A percentile compares a stretch with the other conserved stretches of the same genome.
These are phyloP conservation scores for Amphimedon queenslandica DNA, from an alignment of 37 sponge, comb jelly and placozoan genomes.

Conservation along the genomic window DNA sequence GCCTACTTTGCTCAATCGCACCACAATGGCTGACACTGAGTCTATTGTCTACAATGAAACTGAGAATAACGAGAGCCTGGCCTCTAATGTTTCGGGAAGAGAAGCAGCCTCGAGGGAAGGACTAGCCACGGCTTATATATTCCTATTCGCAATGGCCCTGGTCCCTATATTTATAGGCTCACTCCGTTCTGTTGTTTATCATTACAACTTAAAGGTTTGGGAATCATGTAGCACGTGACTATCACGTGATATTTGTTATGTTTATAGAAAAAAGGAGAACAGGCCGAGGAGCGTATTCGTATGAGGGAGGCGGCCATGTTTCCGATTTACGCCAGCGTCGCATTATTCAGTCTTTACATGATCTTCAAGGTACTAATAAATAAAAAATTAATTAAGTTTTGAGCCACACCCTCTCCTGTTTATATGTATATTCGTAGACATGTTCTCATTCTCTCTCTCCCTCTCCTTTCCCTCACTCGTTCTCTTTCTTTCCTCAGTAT, in stretches of 20 bases:
- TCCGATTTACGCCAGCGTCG: conserved; percentile 92
- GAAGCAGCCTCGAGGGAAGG: conserved; percentile 79
- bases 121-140: conserved; percentile 66
- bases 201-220: conserved; percentile 56
- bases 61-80: too few relatives aligned
- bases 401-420: too few relatives aligned
- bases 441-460: too few relatives aligned
- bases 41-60: too few relatives aligned
- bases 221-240: too few relatives aligned
- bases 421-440: too few relatives aligned
- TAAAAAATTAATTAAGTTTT: background rate
- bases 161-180: conserved; percentile 88
- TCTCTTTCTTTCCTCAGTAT: conserved; percentile 20
- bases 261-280: conserved; percentile 56
- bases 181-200: conserved; percentile 76
- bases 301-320: conserved; percentile 89
- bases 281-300: conserved; percentile 67
- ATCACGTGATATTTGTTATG: too few relatives aligned
- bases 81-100: conserved; percentile 64
- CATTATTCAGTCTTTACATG: conserved; percentile 89
- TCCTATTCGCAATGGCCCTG: conserved; percentile 85
- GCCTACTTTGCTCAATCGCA: too few relatives aligned
- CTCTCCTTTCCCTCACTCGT: too few relatives aligned
- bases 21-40: too few relatives aligned
- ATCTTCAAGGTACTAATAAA: conserved; percentile 83